phyloP scores from a whole-genome alignment of 1,140 invertebrate genomes.

The Pantala flavescens region DNA sequence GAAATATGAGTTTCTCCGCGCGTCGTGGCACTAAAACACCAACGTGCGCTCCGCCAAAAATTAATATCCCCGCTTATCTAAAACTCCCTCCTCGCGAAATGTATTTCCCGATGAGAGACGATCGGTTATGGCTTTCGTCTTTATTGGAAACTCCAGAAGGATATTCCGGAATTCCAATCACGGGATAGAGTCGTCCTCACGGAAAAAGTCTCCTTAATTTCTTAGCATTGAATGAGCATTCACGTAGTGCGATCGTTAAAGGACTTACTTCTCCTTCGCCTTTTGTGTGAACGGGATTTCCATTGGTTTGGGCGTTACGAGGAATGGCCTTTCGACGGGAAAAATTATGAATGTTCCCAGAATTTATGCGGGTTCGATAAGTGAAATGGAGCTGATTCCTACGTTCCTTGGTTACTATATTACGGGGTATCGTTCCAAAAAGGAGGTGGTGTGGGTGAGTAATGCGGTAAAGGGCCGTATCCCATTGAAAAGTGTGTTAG shows the following conservation, averaged over 20 bases:
- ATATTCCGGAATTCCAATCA: not conserved
- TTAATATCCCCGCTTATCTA: no score
- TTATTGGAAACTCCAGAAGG: no score
- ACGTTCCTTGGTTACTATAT: not conserved
- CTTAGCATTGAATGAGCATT: not conserved
- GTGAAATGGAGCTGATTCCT: constrained; percentile 5
- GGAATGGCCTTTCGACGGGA: not conserved
- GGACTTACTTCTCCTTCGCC: not conserved
- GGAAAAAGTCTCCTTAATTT: not conserved
- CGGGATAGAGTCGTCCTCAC: not conserved
- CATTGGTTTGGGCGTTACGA: not conserved
- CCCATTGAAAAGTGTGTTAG: not conserved
- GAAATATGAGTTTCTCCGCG: no score
- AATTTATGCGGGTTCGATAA: constrained; percentile 9
- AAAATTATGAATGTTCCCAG: not conserved
- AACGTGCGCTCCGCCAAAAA: no score
- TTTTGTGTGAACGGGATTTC: not conserved
- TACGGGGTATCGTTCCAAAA: not conserved
- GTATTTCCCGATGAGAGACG: no score
- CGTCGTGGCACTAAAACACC: no score
- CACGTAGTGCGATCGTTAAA: not conserved
- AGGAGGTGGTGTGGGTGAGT: not conserved
- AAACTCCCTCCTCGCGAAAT: no score
- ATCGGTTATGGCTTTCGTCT: no score
- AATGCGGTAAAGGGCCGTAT: not conserved